Base-by-base conservation (phyloP, 2,888 invertebrate species). In the Synanthedon tipuliformis region DNA sequence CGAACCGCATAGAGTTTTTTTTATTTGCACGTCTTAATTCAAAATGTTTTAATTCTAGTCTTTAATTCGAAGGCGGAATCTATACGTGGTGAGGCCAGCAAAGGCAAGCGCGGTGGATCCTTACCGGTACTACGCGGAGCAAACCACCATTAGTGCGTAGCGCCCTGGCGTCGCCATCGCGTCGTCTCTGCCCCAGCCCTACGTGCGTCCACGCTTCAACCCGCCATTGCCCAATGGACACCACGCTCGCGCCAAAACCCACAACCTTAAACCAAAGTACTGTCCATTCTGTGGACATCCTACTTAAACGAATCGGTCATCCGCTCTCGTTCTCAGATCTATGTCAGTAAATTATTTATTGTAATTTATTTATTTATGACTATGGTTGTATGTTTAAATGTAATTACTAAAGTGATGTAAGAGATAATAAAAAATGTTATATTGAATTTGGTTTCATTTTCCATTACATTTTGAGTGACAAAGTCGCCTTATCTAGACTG, bases 31-130 rank as follows among this genome's bases (percentile, higher is more conserved):
- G 56, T 62, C 65, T 73, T 75, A 73, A 76, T 70, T 58, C 59
- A 56, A 63, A 64, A 68, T 76, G 68, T 82, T 82, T 83, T 77
- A 81, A 86, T 84, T 86, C 78, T 85, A 86, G 85, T 86, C 77
- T 86, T 87, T 85, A 87, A 87, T 84, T 84, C 81, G 78, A 85
- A 90, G 91, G 80, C 89, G 91, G 71, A 90, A 89, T 77, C 83
- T 89, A 55, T 90, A 89, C 76, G 89, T 90, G 72, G 88, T 90
- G 76, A 87, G 90, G 69, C 90, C 90, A 65, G 85, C 89, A 58
- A 88, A 88, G 70, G 71, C 80, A 62, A 82, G 73, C 64, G 77
- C 86, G 63, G 78, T 87, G 71, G 90, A 91, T 74, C 90, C 90
- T 55, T 90, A 90, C 76, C 88, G 85, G 63, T 89, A 89, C 73